A percentile compares a stretch with the other conserved stretches of the same genome.
Evolutionary conservation across 2,797 vertebrate species (phyloP).

Genomic region (Sebastes melanostomus): DNA sequence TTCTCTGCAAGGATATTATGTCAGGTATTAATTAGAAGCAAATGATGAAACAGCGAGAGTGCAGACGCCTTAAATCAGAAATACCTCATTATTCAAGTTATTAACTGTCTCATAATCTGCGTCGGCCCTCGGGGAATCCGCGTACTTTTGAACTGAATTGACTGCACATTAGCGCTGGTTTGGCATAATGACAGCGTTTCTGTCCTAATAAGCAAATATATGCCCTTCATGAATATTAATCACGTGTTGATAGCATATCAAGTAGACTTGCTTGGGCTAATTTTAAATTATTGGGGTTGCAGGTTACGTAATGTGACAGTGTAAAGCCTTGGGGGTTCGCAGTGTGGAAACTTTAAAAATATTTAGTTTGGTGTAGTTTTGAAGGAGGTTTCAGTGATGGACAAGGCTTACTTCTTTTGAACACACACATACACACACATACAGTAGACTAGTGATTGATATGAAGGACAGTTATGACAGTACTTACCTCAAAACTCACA

Average conservation of each 20-base stretch:
- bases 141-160: neutral
- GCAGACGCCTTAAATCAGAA: constrained; percentile 32
- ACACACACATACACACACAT: neutral
- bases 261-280: constrained; percentile 10
- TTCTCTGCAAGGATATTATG: neutral
- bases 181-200: constrained; percentile 44
- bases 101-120: constrained; percentile 34
- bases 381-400: neutral
- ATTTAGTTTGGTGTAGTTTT: neutral
- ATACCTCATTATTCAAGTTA: constrained; percentile 54
- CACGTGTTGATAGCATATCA: constrained; percentile 26
- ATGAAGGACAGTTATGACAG: neutral
- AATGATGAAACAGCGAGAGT: constrained; percentile 38
- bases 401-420: neutral
- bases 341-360: neutral
- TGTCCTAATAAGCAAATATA: constrained; percentile 67
- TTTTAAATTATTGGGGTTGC: constrained; percentile 27
- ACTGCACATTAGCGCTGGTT: constrained; percentile 28
- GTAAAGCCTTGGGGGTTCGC: neutral
- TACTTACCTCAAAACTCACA: constrained; percentile 96
- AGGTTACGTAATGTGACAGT: constrained; percentile 39
- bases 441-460: neutral
- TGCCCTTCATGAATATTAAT: constrained; percentile 70
- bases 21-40: constrained; percentile 26
- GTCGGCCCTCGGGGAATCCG: constrained; percentile 17